Evolutionary conservation across 2,888 invertebrate species (phyloP).

Genomic region (Scelioninae gen. 2): DNA sequence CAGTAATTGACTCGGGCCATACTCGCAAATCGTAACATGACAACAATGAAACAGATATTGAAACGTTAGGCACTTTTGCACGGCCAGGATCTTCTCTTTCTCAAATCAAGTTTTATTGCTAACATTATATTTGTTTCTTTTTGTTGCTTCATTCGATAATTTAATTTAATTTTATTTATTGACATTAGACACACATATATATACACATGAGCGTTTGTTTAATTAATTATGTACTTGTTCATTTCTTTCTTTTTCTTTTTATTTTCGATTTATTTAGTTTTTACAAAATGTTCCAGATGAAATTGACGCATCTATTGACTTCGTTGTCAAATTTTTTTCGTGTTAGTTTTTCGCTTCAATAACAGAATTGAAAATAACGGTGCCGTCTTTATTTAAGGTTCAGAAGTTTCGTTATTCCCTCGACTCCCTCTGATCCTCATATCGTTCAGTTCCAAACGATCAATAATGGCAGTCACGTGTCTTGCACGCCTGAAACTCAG

Average conservation of each 20-base stretch:
- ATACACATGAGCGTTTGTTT: constrained; percentile 51
- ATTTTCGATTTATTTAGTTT: constrained; percentile 11
- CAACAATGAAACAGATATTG: constrained; percentile 55
- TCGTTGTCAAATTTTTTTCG: constrained; percentile 16
- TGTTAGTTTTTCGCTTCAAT: not conserved
- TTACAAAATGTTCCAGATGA: constrained; percentile 11
- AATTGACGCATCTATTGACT: constrained; percentile 58
- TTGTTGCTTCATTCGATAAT: not conserved
- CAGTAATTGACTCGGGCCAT: constrained; percentile 67
- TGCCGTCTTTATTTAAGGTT: constrained; percentile 18
- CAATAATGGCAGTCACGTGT: constrained; percentile 65
- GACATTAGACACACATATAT: constrained; percentile 43
- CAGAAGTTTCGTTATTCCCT: constrained; percentile 37
- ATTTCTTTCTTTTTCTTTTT: not conserved
- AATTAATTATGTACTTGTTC: constrained; percentile 10
- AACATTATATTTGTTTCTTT: constrained; percentile 20
- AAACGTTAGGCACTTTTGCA: constrained; percentile 69
- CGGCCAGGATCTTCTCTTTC: constrained; percentile 46
- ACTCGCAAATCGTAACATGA: constrained; percentile 56
- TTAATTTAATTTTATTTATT: constrained; percentile 25
- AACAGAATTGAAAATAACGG: constrained; percentile 32
- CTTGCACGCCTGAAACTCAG: constrained; percentile 63
- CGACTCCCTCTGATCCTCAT: constrained; percentile 55
- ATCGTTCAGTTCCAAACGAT: constrained; percentile 62
- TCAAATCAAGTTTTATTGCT: constrained; percentile 41